Conservation (phyloP, 64 coral and sea anemone genomes). For the Stichodactyla mertensii region DNA sequence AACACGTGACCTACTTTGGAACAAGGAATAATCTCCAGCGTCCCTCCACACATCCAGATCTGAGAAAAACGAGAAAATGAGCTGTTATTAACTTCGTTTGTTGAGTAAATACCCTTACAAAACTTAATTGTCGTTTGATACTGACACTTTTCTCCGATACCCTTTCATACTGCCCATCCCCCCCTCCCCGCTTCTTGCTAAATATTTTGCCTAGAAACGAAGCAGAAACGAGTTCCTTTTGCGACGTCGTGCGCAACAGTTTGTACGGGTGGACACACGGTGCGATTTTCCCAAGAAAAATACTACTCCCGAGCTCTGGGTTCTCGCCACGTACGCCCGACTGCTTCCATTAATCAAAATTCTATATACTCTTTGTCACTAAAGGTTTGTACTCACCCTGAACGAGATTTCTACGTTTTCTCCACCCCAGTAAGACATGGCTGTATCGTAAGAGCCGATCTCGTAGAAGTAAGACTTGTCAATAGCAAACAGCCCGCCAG, state of each 20-base stretch:
- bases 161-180: no score
- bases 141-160: no score
- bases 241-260: no score
- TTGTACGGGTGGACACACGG: no score
- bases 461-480: constrained; percentile 88
- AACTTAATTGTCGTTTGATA: not conserved
- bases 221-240: no score
- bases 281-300: no score
- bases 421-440: constrained; percentile 99
- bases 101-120: not conserved
- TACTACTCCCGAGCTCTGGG: no score
- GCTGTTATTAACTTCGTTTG: not conserved
- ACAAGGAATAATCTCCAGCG: constrained; percentile 90
- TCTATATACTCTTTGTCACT: not conserved
- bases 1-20: constrained; percentile 99
- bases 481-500: constrained; percentile 91
- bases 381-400: constrained; percentile 46
- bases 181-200: no score
- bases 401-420: constrained; percentile 98
- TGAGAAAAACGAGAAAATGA: constrained; percentile 1
- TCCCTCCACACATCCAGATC: constrained; percentile 99
- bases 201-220: no score
- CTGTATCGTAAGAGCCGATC: constrained; percentile 92
- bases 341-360: not conserved
- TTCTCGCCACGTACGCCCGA: not conserved